Evolutionary conservation across 2,113 vertebrate species (phyloP), one percentile per base, ranked within the genome.

Genomic region (Callaeas wilsoni): DNA sequence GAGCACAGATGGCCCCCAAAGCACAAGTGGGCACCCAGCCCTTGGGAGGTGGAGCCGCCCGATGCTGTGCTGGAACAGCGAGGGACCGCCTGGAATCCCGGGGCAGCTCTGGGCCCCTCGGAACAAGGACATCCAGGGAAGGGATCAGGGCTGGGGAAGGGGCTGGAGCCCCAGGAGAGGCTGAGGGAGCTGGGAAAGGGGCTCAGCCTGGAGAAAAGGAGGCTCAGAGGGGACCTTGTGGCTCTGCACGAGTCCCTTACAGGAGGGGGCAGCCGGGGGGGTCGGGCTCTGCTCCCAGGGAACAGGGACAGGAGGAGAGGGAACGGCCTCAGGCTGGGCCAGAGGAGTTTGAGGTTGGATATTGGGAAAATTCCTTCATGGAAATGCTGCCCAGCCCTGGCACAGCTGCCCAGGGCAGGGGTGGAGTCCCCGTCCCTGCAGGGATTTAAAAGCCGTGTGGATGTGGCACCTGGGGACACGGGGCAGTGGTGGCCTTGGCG

Each of bases 271-370:
- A 50, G 35, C 33, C 1, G 1, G 18, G 29, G 11, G 33, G 6
- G 1, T 53, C 4, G 3, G 39, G 47, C 8, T 63, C 2, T 73
- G 56, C 47, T 64, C 14, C 42, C 49, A 22, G n/a, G 57, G 41
- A 20, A 41, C 35, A 47, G 42, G 60, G 70, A 49, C 42, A 57
- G 42, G 52, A 57, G 9, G 2, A 49, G 50, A 65, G 52, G 83
- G 4, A 49, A 32, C 1, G 1, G 42, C 60, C 35, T 29, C 30
- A 13, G 5, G 27, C 11, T 52, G 73, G 5, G 27, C 33, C 35
- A 37, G 63, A 22, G 12, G 3, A 33, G 30, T 7, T 0, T 35
- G 1, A 15, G 33, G 23, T 3, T 16, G n/a, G 47, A 46, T 22
- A 17, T 77, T 29, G 5, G 39, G 17, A 11, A 37, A 29, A 53